Conservation (phyloP, 1,140 invertebrate species). For the Rhynchophorus ferrugineus region DNA sequence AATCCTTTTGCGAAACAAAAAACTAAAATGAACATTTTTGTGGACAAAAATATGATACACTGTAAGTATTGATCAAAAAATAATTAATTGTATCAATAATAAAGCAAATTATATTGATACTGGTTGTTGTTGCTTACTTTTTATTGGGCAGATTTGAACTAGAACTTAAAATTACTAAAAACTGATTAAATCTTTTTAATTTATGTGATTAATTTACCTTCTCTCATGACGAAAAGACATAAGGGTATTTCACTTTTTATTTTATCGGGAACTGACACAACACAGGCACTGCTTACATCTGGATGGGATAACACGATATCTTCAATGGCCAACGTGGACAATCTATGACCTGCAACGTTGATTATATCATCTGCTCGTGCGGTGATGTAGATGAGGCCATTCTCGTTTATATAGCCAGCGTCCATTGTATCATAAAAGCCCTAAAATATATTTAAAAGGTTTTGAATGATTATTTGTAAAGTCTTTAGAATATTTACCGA, state of each 20-base stretch:
- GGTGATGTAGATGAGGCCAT: conserved; percentile 81
- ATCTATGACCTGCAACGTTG: conserved; percentile 85
- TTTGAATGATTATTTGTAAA: background rate
- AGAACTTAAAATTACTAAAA: too few species aligned
- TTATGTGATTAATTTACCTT: conserved; percentile 41
- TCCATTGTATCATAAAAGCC: conserved; percentile 97
- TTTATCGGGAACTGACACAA: conserved; percentile 80
- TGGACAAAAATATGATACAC: too few species aligned
- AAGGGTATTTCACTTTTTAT: conserved; percentile 86
- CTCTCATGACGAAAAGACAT: conserved; percentile 70
- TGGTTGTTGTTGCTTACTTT: too few species aligned
- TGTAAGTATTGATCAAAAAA: too few species aligned
- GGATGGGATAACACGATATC: conserved; percentile 79
- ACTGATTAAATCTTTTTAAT: too few species aligned
- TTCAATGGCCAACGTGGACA: conserved; percentile 82
- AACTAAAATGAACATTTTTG: too few species aligned
- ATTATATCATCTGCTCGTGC: conserved; percentile 93
- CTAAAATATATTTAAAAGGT: conserved; percentile 42
- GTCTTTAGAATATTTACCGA: conserved; percentile 49
- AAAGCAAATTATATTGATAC: too few species aligned
- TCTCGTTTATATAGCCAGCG: conserved; percentile 75
- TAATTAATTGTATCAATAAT: too few species aligned
- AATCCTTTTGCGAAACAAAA: too few species aligned
- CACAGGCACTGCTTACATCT: conserved; percentile 74
- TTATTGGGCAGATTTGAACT: too few species aligned